Base-by-base conservation (phyloP, 2,797 vertebrate genomes). In the Paedocypris micromegethes region DNA sequence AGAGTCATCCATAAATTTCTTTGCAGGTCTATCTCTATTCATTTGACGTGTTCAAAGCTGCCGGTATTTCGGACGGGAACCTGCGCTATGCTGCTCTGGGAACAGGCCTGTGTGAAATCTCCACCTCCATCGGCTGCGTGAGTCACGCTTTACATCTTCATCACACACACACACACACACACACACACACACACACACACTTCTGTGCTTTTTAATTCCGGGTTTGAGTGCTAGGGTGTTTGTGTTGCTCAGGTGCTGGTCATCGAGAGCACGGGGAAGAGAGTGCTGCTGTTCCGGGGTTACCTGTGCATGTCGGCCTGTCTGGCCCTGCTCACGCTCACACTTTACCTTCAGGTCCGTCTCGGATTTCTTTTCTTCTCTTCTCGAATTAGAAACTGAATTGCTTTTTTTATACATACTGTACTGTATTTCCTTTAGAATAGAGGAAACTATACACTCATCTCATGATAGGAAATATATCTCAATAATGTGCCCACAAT, bases 1-100 rank as follows among this genome's bases (percentile, higher is more conserved):
- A 4, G 67, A 39, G 46, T 4, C 50, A 63, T 5, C 9, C 4
- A 41, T 46, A 48, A 3, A 56, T 72, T 43, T 76, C 9, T 77
- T 45, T 70, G 7, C 80, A 93, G 91, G 88, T 94, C 60, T 93
- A 90, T 81, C 90, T 88, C 73, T 94, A 93, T 68, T 90, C 89
- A 38, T 89, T 85, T 73, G 86, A 83, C 4, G 80, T 93, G 68
- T 92, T 93, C 66, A 74, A 73, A 44, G 84, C 81, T 0, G 90
- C 88, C 47, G 91, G 92, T 64, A 90, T 94, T 50, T 65, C 79
- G 2, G 64, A 83, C n/a, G 4, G 73, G 37, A 82, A 88, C 76
- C 80, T 85, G 46, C 80, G 74, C 38, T 91, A 92, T 0, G 75
- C 79, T 0, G 87, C 85, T 2, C 65, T 93, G 67, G 92, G 91